Evolutionary conservation across 2,113 vertebrate genomes (phyloP).

Genomic region (Sinocyclocheilus anophthalmus): DNA sequence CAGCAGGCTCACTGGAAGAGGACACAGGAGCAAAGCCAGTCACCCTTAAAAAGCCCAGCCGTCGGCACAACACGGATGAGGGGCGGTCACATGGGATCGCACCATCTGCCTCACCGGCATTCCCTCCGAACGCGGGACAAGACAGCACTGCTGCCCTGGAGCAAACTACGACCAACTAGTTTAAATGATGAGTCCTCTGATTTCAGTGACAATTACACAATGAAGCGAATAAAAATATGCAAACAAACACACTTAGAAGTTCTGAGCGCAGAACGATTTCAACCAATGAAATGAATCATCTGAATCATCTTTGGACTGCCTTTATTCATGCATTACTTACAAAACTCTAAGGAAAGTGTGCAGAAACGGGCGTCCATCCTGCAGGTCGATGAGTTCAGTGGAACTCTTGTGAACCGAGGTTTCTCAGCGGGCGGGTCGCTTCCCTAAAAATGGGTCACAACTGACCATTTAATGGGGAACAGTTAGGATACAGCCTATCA

Average conservation of each 20-base stretch:
- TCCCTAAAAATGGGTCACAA: neutral
- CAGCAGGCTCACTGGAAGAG: neutral
- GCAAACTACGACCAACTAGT: neutral
- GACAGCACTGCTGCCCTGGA: neutral
- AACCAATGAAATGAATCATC: too few relatives aligned
- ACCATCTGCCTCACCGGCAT: conserved; percentile 37
- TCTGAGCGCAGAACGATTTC: too few relatives aligned
- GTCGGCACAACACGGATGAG: neutral
- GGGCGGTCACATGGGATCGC: conserved; percentile 29
- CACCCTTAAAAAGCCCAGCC: conserved; percentile 37
- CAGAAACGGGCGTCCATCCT: neutral
- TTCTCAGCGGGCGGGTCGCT: neutral
- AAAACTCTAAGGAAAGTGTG: neutral
- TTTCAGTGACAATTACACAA: neutral
- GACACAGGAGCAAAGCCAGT: neutral
- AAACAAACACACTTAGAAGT: neutral
- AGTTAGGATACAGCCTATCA: neutral
- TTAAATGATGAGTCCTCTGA: conserved; percentile 17
- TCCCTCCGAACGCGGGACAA: neutral
- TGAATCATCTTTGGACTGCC: too few relatives aligned
- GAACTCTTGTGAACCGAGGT: neutral
- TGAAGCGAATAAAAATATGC: neutral
- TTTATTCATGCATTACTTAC: neutral
- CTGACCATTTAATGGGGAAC: neutral
- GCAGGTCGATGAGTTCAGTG: neutral